Evolutionary conservation across 2,113 vertebrate species (phyloP).

Genomic region (Laticauda laticaudata): DNA sequence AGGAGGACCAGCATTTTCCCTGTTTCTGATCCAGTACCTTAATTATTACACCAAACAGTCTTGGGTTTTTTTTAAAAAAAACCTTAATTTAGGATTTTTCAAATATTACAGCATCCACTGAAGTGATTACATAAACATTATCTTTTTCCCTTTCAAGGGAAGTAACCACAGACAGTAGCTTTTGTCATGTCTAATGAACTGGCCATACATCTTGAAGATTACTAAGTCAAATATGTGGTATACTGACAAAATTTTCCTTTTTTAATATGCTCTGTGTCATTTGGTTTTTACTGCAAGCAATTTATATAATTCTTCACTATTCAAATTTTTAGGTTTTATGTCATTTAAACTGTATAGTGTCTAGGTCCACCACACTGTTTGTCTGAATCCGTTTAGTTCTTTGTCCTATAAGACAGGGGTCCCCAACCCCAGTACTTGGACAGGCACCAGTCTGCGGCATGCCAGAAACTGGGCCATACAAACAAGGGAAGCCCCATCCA

Average conservation of each 20-base stretch:
- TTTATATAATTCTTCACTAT: not conserved
- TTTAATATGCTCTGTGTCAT: not conserved
- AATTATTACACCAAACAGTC: not conserved
- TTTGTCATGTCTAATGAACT: not conserved
- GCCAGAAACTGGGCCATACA: not conserved
- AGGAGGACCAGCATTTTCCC: not conserved
- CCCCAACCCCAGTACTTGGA: not conserved
- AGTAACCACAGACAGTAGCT: not conserved
- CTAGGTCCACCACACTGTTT: not conserved
- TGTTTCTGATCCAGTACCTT: not conserved
- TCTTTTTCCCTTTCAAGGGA: not conserved
- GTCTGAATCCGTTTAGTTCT: not conserved
- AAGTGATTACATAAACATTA: not conserved
- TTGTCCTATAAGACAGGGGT: not conserved
- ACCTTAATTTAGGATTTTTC: not conserved
- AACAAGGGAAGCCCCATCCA: not conserved
- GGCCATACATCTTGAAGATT: not conserved
- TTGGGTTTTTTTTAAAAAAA: not conserved
- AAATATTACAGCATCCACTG: not conserved
- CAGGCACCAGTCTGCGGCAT: not conserved
- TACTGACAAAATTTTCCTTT: not conserved
- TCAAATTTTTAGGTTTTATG: not conserved
- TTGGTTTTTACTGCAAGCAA: not conserved
- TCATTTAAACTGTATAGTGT: not conserved
- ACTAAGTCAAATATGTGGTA: not conserved